Evolutionary conservation across 2,888 invertebrate species (phyloP), one percentile per base, ranked within the genome.

Genomic region (Pollenia griseotomentosa): DNA sequence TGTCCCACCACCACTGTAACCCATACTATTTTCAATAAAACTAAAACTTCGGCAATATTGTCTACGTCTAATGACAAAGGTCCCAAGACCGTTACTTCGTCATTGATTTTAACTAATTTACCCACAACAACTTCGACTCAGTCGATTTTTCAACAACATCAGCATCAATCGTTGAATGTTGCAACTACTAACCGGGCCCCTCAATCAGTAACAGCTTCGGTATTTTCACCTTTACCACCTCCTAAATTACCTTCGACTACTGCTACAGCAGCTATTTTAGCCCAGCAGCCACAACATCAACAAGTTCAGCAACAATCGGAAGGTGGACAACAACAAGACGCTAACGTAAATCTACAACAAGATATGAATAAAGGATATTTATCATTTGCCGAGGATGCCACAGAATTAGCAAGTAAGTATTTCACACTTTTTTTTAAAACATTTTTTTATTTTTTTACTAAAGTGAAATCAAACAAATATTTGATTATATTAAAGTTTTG

Each of bases 351-450:
- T 65, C 96, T 97, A 90, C 96, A 97, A 90, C 96, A 97, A 95
- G 98, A 98, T 94, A 98, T 98, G 98, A 98, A 97, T 95, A 97
- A 97, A 94, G 97, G 97, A 94, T 98, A 96, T 95, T 95, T 98
- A 92, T 96, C 96, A 94, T 98, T 97, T 94, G 95, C 96, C 91
- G 97, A 97, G 92, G 96, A 97, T 94, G 96, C 96, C 93, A 95
- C 96, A 89, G 97, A 97, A 91, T 95, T 96, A 93, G 97, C 97
- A 94, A 97, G 97, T 98, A 94, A 96, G 97, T 96, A 93, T 33
- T 61, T 0, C 23, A 57, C 68, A n/a, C n/a, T 3, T 46, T n/a
- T 42, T 78, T 87, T 33, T 2, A 33, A 33, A 33, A 33, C 3
- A 33, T 33, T 33, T 81, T 70, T 71, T 57, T n/a, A 70, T 61